A percentile compares a stretch with the other conserved stretches of the same genome.
phyloP scores from a whole-genome alignment of 2,888 invertebrate genomes.

The Dryococelus australis region DNA sequence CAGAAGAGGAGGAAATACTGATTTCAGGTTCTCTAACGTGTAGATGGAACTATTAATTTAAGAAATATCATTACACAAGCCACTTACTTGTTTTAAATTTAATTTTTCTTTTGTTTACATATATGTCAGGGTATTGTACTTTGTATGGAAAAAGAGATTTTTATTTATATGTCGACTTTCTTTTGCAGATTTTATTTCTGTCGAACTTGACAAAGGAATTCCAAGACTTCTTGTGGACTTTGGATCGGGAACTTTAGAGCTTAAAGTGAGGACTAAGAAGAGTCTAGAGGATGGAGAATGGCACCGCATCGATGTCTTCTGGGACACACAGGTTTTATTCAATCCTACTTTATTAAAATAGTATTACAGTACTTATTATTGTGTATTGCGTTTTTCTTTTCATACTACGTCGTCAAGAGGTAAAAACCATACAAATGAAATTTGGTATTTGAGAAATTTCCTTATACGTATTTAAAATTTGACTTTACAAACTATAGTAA shows the following conservation, averaged over 20 bases:
- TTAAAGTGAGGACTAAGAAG: slow-evolving; percentile 54
- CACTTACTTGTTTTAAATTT: too few relatives aligned
- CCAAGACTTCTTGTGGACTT: slow-evolving; percentile 63
- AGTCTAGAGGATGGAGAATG: slow-evolving; percentile 65
- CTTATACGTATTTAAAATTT: too few relatives aligned
- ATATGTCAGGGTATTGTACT: too few relatives aligned
- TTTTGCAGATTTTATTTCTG: slow-evolving; percentile 62
- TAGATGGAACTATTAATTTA: too few relatives aligned
- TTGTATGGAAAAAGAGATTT: too few relatives aligned
- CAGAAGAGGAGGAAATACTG: slow-evolving; percentile 57
- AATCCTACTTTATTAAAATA: slow-evolving; percentile 17
- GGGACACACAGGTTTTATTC: slow-evolving; percentile 58
- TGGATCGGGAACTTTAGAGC: slow-evolving; percentile 62
- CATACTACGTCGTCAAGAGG: too few relatives aligned
- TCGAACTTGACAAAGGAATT: slow-evolving; percentile 63
- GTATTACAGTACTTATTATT: neutral
- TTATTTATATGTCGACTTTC: neutral
- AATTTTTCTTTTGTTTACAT: too few relatives aligned
- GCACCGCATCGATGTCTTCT: slow-evolving; percentile 67
- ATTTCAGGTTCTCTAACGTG: slow-evolving; percentile 48
- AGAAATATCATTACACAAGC: too few relatives aligned
- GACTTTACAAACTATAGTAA: too few relatives aligned
- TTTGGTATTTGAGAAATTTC: too few relatives aligned
- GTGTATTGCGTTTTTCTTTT: too few relatives aligned
- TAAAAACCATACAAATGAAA: too few relatives aligned